These are phyloP conservation scores for Himalopsyche anomala DNA, from an alignment of 2,888 invertebrate species.

Conservation along the genomic window DNA sequence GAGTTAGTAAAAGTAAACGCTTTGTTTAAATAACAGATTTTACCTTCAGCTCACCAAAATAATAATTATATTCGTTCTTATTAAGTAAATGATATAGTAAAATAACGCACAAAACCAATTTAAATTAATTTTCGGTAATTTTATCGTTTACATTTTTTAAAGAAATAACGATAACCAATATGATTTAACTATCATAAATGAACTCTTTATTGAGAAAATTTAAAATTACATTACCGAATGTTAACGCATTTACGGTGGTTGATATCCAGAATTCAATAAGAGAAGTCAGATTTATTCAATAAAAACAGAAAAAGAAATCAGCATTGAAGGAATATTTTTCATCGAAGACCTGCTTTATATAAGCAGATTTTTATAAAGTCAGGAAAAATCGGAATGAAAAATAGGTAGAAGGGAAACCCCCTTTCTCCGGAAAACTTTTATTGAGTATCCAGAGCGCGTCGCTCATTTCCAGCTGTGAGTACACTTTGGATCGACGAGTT, in stretches of 20 bases:
- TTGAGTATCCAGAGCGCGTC: constrained; percentile 31
- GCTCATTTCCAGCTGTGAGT: constrained; percentile 22
- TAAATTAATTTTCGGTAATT: too few species aligned
- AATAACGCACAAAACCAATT: too few species aligned
- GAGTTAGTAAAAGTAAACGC: too few species aligned
- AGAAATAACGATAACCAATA: too few species aligned
- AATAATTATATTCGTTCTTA: too few species aligned
- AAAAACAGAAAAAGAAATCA: constrained; percentile 8
- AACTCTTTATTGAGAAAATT: not conserved
- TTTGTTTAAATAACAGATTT: too few species aligned
- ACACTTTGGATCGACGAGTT: not conserved
- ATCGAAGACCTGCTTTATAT: constrained; percentile 1
- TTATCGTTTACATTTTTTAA: too few species aligned
- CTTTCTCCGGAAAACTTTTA: constrained; percentile 27
- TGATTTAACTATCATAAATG: too few species aligned
- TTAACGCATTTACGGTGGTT: not conserved
- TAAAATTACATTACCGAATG: not conserved
- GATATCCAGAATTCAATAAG: constrained; percentile 14
- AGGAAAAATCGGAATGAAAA: constrained; percentile 3
- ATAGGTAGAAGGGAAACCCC: constrained; percentile 1
- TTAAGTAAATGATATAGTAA: too few species aligned
- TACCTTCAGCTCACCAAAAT: too few species aligned
- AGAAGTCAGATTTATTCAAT: constrained; percentile 19
- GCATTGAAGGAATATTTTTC: not conserved
- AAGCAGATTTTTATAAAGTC: constrained; percentile 26